Percentiles rank a stretch among this genome's conserved stretches.
Evolutionary conservation across 2,888 invertebrate species (phyloP).

Genomic region (Quadroppia sp.): DNA sequence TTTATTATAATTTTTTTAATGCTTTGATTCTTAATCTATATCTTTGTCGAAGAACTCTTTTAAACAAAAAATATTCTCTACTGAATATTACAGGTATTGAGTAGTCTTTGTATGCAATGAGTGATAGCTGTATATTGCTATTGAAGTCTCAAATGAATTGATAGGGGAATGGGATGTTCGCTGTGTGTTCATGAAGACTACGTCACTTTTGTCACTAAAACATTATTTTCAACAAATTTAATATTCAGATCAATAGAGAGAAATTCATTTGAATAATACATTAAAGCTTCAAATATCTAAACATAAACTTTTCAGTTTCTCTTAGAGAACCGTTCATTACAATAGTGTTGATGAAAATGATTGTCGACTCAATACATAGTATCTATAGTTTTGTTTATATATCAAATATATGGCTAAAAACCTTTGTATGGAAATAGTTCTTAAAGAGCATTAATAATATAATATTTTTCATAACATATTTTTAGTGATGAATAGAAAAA

Average conservation of each 20-base stretch:
- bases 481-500: no score
- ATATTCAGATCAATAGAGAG: slow-evolving; percentile 47
- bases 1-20: no score
- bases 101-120: neutral
- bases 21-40: neutral
- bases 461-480: no score
- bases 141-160: slow-evolving; percentile 23
- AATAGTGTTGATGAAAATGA: slow-evolving; percentile 15
- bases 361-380: neutral
- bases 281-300: slow-evolving; percentile 40
- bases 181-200: slow-evolving; percentile 3
- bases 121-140: no score
- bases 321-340: neutral
- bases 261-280: slow-evolving; percentile 48
- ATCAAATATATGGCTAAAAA: neutral
- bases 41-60: neutral
- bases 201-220: slow-evolving; percentile 17
- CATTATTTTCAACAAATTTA: slow-evolving; percentile 43
- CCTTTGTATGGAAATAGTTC: neutral
- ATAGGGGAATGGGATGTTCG: neutral
- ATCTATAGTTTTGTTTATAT: neutral
- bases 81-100: neutral
- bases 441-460: neutral
- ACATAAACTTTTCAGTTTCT: neutral
- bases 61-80: neutral